Base-by-base conservation (phyloP, 2,888 invertebrate species). In the Dione juno region DNA sequence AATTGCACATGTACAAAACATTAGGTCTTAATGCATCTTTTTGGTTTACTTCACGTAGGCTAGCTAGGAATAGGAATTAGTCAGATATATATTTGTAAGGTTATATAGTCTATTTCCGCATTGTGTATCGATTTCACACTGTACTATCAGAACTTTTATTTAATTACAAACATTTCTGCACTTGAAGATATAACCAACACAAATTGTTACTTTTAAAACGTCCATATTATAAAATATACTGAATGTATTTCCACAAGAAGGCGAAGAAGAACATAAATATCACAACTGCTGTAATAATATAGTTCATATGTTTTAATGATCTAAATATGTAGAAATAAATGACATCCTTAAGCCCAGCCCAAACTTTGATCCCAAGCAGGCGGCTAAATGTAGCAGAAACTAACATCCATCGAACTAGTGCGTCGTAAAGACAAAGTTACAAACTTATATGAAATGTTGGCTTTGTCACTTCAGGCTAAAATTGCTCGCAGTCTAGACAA, bases 381-480 rank as follows among this genome's bases (percentile, higher is more conserved):
- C 40, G 37, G 28, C n/a, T 69, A 58, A 69, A 69, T 69, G 64
- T 64, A 52, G 57, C 50, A 50, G 64, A 58, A 69, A 66, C 59
- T 70, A 58, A 58, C 59, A 70, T 66, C 48, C 43, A 66, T 66
- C 66, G 41, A 48, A 52, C 50, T 70, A 48, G 58, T 70, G 58
- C 58, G 59, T 50, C 58, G 66, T 50, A 59, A 66, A 35, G 53
- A 65, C 45, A 41, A 70, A 66, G 66, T 70, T 66, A 41, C 52
- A 28, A 70, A 66, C 59, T 66, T 65, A 66, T 70, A 70, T 66
- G 57, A 70, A 48, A 69, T 48, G 61, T 50, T 58, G 16, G 64
- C 48, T 66, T 66, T 66, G 59, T 50, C 54, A 66, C 52, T 59
- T 52, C 40, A 52, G 21, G 41, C 50, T 40, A 28, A 67, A 41